Percentiles rank a stretch among this genome's conserved stretches.
phyloP scores from a whole-genome alignment of 2,797 vertebrate species.

The Limosa lapponica region DNA sequence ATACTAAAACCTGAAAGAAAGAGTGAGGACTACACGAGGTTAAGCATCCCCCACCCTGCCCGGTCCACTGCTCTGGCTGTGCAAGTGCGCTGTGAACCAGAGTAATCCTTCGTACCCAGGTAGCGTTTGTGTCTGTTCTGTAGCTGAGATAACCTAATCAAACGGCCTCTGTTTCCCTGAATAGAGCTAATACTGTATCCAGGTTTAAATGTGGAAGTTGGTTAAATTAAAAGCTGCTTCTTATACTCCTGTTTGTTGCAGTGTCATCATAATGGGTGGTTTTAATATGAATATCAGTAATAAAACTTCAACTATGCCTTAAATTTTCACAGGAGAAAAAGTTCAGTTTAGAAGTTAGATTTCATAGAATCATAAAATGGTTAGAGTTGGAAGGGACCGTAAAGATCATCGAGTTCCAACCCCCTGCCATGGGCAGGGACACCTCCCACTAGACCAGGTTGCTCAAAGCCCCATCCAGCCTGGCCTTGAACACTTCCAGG shows the following conservation, averaged over 20 bases:
- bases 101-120: not conserved
- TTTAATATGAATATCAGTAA: not conserved
- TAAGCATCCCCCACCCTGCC: not conserved
- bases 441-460: no score
- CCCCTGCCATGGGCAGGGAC: no score
- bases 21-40: not conserved
- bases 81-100: not conserved
- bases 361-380: not conserved
- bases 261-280: not conserved
- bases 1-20: conserved; percentile 41
- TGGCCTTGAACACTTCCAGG: no score
- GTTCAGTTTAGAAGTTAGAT: not conserved
- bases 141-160: not conserved
- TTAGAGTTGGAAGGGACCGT: no score
- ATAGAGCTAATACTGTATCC: not conserved
- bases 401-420: no score
- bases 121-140: not conserved
- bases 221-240: not conserved
- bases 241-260: not conserved
- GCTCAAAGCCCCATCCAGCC: no score
- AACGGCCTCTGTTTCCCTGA: not conserved
- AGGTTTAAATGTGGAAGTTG: not conserved
- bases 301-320: not conserved
- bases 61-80: not conserved
- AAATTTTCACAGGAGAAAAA: not conserved